These are phyloP conservation scores for Helicoverpa zea DNA, from an alignment of 1,140 invertebrate genomes.

Conservation along the genomic window DNA sequence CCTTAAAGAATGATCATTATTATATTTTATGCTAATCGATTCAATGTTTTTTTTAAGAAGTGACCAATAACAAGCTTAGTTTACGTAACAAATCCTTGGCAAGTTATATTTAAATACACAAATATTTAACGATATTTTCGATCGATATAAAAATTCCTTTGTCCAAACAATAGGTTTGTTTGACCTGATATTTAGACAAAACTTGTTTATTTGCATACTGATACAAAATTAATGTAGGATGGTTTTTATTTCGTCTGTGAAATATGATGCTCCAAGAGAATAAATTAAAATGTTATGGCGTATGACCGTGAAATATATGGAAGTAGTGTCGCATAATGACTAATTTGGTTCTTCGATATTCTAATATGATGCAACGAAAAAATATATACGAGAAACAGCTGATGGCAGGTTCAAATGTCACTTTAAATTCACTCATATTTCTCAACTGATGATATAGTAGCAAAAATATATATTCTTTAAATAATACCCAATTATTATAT, in stretches of 20 bases:
- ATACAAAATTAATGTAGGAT: neutral
- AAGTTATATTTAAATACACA: slow-evolving; percentile 12
- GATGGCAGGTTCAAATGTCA: too few relatives aligned
- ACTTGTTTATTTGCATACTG: slow-evolving; percentile 26
- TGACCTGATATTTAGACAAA: neutral
- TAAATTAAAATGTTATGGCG: neutral
- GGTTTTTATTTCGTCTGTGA: neutral
- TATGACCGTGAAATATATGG: slow-evolving; percentile 17
- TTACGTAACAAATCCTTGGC: slow-evolving; percentile 6
- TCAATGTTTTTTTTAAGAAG: slow-evolving; percentile 6
- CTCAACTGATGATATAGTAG: too few relatives aligned
- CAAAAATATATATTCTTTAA: neutral
- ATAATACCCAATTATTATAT: too few relatives aligned
- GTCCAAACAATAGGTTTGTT: slow-evolving; percentile 1
- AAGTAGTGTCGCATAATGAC: slow-evolving; percentile 8
- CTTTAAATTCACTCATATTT: neutral
- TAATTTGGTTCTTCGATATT: neutral
- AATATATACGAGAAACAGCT: too few relatives aligned
- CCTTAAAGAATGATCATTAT: too few relatives aligned
- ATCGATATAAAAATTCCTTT: slow-evolving; percentile 27
- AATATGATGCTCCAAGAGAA: neutral
- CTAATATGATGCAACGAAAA: slow-evolving; percentile 14
- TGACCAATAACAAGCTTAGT: neutral
- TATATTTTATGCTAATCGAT: neutral
- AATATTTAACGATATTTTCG: slow-evolving; percentile 5